Percentiles rank a stretch among this genome's conserved stretches.
These are phyloP conservation scores for Xanthorhoe spadicearia DNA, from an alignment of 2,888 invertebrate species.

Conservation along the genomic window DNA sequence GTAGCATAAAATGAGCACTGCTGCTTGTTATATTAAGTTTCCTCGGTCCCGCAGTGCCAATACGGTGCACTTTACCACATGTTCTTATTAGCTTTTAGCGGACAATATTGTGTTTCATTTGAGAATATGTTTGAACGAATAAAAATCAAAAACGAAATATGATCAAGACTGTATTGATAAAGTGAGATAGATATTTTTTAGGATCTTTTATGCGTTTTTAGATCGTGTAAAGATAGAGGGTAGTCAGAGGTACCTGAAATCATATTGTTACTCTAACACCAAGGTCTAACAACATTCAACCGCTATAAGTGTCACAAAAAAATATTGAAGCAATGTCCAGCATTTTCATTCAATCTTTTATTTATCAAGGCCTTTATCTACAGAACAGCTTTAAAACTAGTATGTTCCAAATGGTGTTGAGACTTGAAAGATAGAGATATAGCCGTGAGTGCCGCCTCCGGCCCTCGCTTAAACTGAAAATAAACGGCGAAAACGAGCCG, in stretches of 20 bases:
- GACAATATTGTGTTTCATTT: not conserved
- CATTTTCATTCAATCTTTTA: not conserved
- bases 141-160: too few relatives aligned
- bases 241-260: too few relatives aligned
- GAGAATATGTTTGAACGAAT: not conserved
- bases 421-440: constrained; percentile 15
- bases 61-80: not conserved
- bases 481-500: constrained; percentile 42
- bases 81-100: not conserved
- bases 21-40: not conserved
- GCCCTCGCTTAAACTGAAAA: constrained; percentile 36
- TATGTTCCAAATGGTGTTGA: not conserved
- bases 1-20: not conserved
- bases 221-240: too few relatives aligned
- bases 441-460: constrained; percentile 20
- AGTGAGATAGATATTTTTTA: too few relatives aligned
- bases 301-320: too few relatives aligned
- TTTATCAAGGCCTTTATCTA: not conserved
- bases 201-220: too few relatives aligned
- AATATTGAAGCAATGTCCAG: too few relatives aligned
- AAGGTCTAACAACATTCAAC: too few relatives aligned
- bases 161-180: too few relatives aligned
- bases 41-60: not conserved
- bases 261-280: too few relatives aligned
- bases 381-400: not conserved